Evolutionary conservation across 35 echinoderm and acorn worm genomes (phyloP).

Genomic region (Amphiura filiformis): DNA sequence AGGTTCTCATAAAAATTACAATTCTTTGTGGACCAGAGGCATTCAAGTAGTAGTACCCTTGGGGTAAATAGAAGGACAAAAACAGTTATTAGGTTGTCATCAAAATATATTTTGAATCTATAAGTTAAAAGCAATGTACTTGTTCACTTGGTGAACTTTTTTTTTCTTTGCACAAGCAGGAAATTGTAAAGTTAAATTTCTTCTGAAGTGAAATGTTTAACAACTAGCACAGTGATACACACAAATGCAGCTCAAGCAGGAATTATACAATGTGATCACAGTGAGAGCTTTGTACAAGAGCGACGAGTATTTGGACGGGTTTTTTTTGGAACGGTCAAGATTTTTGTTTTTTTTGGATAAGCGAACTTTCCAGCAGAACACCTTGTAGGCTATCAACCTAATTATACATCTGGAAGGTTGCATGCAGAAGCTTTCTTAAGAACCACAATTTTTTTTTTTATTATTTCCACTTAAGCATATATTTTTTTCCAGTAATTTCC

Average conservation of each 20-base stretch:
- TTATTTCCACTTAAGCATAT: background rate
- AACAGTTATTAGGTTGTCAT: background rate
- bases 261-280: background rate
- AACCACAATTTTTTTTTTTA: background rate
- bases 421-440: background rate
- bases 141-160: background rate
- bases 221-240: slow-evolving; percentile 2
- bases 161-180: background rate
- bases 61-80: background rate
- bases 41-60: slow-evolving; percentile 4
- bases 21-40: background rate
- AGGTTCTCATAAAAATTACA: slow-evolving; percentile 11
- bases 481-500: background rate
- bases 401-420: background rate
- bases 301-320: background rate
- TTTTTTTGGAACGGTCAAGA: background rate
- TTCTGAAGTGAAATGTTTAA: slow-evolving; percentile 3
- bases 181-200: background rate
- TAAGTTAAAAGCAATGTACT: background rate
- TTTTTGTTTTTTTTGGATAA: background rate
- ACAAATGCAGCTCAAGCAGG: background rate
- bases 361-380: background rate
- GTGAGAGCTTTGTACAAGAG: background rate
- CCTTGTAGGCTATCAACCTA: background rate
- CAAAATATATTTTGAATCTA: slow-evolving; percentile 4